Evolutionary conservation across 2,888 invertebrate genomes (phyloP).

Genomic region (Orthosia cruda): DNA sequence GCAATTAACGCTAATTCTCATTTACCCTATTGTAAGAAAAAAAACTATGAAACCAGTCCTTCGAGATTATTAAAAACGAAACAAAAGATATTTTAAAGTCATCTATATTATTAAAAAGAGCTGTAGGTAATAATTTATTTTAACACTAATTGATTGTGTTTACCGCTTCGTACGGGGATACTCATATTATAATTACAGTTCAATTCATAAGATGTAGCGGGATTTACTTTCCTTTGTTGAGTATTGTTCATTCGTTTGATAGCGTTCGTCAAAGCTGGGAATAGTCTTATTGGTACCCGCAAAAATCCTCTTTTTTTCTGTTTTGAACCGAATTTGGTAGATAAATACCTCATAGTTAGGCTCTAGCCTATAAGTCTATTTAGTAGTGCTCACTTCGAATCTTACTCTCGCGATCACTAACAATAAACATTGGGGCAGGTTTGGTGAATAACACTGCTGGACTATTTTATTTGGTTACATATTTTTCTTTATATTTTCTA

Average conservation of each 20-base stretch:
- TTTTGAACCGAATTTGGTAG: no score
- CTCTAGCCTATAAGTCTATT: no score
- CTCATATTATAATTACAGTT: slow-evolving; percentile 19
- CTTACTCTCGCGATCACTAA: no score
- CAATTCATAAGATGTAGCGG: slow-evolving; percentile 37
- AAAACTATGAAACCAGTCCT: background rate
- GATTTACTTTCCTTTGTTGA: background rate
- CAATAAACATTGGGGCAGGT: no score
- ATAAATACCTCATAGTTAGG: no score
- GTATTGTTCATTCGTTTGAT: background rate
- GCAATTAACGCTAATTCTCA: no score
- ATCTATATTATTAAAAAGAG: slow-evolving; percentile 17
- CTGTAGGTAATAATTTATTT: slow-evolving; percentile 27
- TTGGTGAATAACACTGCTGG: no score
- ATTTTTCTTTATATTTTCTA: no score
- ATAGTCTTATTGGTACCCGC: background rate
- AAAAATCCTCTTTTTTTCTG: no score
- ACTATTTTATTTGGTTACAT: no score
- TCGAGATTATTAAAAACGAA: background rate
- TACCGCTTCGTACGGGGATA: slow-evolving; percentile 47
- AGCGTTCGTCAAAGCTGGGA: background rate
- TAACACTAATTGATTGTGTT: slow-evolving; percentile 62
- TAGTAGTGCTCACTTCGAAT: no score
- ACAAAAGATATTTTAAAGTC: slow-evolving; percentile 3
- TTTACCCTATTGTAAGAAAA: background rate